Evolutionary conservation across 1,140 invertebrate genomes (phyloP), one percentile per base, ranked within the genome.

Genomic region (Phocides pigmalion): DNA sequence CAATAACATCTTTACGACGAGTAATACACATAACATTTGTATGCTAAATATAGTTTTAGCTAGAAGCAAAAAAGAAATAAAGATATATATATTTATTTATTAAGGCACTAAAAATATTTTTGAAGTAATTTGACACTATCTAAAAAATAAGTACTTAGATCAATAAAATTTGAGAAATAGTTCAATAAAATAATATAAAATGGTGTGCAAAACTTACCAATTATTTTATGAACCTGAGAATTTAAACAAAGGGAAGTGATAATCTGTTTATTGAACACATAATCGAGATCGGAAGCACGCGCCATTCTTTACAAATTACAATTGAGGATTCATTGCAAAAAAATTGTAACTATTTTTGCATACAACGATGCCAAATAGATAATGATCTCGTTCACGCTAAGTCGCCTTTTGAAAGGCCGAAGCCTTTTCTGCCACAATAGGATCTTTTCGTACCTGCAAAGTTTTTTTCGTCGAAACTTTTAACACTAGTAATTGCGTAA

Each of bases 391-490:
- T 86, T 83, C 70, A 74, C 72, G 28, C 59, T 54, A 53, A 68
- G 62, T 44, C 66, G 64, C 67, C 41, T 62, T 65, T 64, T 68
- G 41, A 65, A 54, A 5, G 35, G 47, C 37, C 63, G 15, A 39
- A 50, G 61, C 64, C 71, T 37, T 58, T 16, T 14, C 44, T 63
- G 14, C 16, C 39, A 75, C 74, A 81, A 79, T 62, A 58, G 66
- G 41, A 37, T 59, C 63, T 76, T 79, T 82, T 82, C 76, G 76
- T 88, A 90, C 87, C 87, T 90, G 87, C 80, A 61, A 84, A 86
- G 81, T 81, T 65, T 81, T 85, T 79, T 70, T 70, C 64, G 22
- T 25, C 11, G 17, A 35, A 61, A 50, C 67, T 72, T 77, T 78
- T 74, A 58, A 78, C 73, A 53, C 54, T 76, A 46, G 76, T 62